Conservation (phyloP, 2,888 invertebrate genomes). For the Synanthedon vespiformis region DNA sequence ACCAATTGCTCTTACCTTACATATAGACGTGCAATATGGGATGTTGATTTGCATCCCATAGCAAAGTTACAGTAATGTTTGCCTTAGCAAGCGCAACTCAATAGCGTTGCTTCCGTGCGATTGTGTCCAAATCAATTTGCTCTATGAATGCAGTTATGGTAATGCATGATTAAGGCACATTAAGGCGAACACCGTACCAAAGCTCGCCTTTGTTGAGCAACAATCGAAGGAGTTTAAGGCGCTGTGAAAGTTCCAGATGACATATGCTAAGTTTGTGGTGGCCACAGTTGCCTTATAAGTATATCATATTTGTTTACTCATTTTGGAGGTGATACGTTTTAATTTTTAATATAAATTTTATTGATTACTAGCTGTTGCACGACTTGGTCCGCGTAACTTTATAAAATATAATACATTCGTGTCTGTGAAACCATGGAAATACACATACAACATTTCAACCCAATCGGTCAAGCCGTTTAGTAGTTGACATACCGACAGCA, state of each 20-base stretch:
- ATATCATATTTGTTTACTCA: neutral
- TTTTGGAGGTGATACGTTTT: neutral
- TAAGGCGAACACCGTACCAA: slow-evolving; percentile 7
- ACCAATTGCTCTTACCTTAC: too few relatives aligned
- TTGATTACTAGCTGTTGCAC: too few relatives aligned
- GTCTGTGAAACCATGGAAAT: too few relatives aligned
- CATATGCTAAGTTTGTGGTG: slow-evolving; percentile 1
- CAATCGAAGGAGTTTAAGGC: slow-evolving; percentile 9
- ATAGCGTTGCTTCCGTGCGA: neutral
- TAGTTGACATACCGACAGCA: too few relatives aligned
- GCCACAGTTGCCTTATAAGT: neutral
- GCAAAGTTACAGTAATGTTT: neutral
- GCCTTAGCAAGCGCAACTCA: neutral
- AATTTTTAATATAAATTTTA: neutral
- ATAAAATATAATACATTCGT: too few relatives aligned
- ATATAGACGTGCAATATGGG: too few relatives aligned
- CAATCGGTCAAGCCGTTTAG: too few relatives aligned
- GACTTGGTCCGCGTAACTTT: too few relatives aligned
- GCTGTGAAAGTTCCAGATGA: slow-evolving; percentile 5
- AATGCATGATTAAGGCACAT: slow-evolving; percentile 14
- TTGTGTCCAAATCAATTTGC: slow-evolving; percentile 20
- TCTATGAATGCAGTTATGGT: slow-evolving; percentile 19
- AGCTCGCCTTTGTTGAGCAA: slow-evolving; percentile 10
- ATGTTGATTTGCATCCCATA: too few relatives aligned
- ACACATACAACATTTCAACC: too few relatives aligned